Base-by-base conservation (phyloP, 2,888 invertebrate species). In the Byasa hedistus region DNA sequence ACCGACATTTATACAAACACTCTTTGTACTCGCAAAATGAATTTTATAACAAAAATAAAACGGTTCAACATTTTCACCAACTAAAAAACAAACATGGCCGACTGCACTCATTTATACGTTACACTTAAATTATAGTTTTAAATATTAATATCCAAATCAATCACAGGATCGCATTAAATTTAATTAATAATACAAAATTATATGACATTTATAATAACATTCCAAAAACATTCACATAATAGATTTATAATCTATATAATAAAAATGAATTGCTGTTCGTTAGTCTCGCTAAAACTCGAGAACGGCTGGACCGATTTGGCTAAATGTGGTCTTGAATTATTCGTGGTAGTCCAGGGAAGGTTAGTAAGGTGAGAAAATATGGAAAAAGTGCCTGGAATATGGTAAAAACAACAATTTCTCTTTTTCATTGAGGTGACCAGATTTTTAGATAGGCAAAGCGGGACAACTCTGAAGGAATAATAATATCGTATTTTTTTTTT, bases 161-260 rank as follows among this genome's bases (percentile, higher is more conserved):
- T 67, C 67, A 67, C 67, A 67, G 67, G 60, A 64, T 67, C 17
- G 57, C 64, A 67, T 64, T 67, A 67, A 56, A 67, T 64, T 60
- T 66, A 66, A 66, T 66, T 56, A 63, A 64, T 60, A 57, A 64
- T 60, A 67, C 24, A 57, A 24, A 59, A 52, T 57, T 64, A 54
- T 23, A 55, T 32, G 1, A 32, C 15, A 39, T 12, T 39, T 39
- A 15, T 15, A 39, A 15, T 58, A 60, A 66, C 54, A 59, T 64
- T 57, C 57, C 52, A 39, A 56, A 63, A 15, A 59, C 59, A 63
- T 63, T 63, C 15, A 66, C 56, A 56, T 63, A 59, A 3, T 15
- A 62, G 59, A 27, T 27, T 27, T 5, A 27, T 5, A 27, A 27
- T n/a, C n/a, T n/a, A n/a, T n/a, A n/a, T n/a, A n/a, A n/a, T n/a